These are phyloP conservation scores for Philonicus albiceps DNA, from an alignment of 2,888 invertebrate genomes.

Conservation along the genomic window DNA sequence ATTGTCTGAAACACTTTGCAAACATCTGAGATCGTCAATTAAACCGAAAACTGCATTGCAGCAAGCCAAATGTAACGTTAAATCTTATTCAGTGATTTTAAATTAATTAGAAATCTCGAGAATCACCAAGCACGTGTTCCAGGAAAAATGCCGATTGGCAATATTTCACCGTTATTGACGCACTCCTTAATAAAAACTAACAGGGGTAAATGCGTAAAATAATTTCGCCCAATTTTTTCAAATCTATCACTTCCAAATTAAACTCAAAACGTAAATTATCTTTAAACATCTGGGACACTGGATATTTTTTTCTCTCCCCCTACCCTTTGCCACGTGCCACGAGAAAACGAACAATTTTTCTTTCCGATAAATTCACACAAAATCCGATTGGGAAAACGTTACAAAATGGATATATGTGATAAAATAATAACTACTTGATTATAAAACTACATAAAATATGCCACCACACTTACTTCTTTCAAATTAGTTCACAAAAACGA, in stretches of 20 bases:
- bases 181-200: neutral
- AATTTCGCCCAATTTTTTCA: neutral
- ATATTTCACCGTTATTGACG: neutral
- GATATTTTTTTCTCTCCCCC: neutral
- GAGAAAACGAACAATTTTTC: neutral
- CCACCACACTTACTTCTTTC: slow-evolving; percentile 43
- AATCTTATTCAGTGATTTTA: neutral
- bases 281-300: neutral
- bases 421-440: neutral
- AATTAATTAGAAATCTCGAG: neutral
- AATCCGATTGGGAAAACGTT: neutral
- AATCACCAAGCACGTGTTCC: slow-evolving; percentile 19
- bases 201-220: neutral
- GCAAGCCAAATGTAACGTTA: neutral
- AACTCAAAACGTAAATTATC: neutral
- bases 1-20: neutral
- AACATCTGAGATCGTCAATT: neutral
- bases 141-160: neutral
- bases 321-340: slow-evolving; percentile 22
- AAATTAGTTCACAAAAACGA: slow-evolving; percentile 60
- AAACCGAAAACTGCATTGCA: neutral
- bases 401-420: slow-evolving; percentile 31
- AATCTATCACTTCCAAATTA: neutral
- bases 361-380: neutral
- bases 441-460: slow-evolving; percentile 29